These are phyloP conservation scores for Ormia ochracea DNA, from an alignment of 2,888 invertebrate genomes.

Conservation along the genomic window DNA sequence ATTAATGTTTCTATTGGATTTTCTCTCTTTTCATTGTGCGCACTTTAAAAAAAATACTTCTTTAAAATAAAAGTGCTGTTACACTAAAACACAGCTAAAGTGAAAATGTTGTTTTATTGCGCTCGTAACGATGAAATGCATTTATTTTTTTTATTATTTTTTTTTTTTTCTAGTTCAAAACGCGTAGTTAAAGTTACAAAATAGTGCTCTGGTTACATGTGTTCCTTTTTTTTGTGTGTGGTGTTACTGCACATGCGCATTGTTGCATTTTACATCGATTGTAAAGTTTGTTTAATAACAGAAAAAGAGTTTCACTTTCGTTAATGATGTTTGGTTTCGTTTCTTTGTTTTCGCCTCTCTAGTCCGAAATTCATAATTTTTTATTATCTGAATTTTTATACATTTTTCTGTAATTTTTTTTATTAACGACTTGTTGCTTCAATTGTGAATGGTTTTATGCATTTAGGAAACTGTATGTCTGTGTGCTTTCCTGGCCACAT, in stretches of 20 bases:
- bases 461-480: conserved; percentile 17
- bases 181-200: conserved; percentile 35
- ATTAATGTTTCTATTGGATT: conserved; percentile 4
- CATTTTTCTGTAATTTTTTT: neutral
- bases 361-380: neutral
- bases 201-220: conserved; percentile 54
- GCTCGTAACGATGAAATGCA: conserved; percentile 29
- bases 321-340: conserved; percentile 49
- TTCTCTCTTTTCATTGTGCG: conserved; percentile 1
- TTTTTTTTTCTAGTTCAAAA: too few species aligned
- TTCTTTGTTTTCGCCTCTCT: neutral
- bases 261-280: conserved; percentile 25
- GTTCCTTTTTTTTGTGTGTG: conserved; percentile 23
- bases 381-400: neutral
- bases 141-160: too few species aligned
- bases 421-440: conserved; percentile 31
- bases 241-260: conserved; percentile 15
- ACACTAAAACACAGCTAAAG: conserved; percentile 22
- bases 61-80: neutral
- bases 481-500: neutral
- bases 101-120: conserved; percentile 11
- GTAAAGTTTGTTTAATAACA: conserved; percentile 33
- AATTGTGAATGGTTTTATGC: conserved; percentile 25
- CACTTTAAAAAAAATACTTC: neutral
- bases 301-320: conserved; percentile 55